These are phyloP conservation scores for Sturnus vulgaris DNA, from an alignment of 2,113 vertebrate genomes.

Conservation along the genomic window DNA sequence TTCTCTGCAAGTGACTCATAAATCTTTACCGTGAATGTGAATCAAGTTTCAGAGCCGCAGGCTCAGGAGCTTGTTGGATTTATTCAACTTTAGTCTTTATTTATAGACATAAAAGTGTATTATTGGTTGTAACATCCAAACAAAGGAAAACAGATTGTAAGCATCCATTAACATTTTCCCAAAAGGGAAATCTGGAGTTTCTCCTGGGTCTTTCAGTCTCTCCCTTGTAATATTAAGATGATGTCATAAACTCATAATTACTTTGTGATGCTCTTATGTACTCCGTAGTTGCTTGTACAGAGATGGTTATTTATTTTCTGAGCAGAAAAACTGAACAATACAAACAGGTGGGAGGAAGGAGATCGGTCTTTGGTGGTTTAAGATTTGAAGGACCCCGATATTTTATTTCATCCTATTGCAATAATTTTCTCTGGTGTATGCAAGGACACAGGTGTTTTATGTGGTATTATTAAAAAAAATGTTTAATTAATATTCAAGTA, in stretches of 20 bases:
- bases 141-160: constrained; percentile 84
- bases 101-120: constrained; percentile 82
- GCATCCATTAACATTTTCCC: constrained; percentile 80
- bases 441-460: constrained; percentile 56
- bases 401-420: constrained; percentile 53
- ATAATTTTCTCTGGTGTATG: background rate
- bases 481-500: constrained; percentile 35
- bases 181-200: constrained; percentile 77
- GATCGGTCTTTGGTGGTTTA: constrained; percentile 62
- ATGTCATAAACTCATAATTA: constrained; percentile 82
- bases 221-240: constrained; percentile 78
- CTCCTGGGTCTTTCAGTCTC: constrained; percentile 73
- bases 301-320: constrained; percentile 65
- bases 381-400: constrained; percentile 43
- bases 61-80: constrained; percentile 89
- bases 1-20: constrained; percentile 91
- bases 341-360: constrained; percentile 61
- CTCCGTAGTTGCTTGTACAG: constrained; percentile 61
- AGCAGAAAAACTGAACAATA: constrained; percentile 38
- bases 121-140: constrained; percentile 83
- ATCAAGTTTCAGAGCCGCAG: constrained; percentile 87
- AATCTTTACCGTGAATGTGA: constrained; percentile 94
- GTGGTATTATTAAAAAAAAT: constrained; percentile 22
- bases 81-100: constrained; percentile 83
- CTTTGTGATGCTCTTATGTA: constrained; percentile 70